Evolutionary conservation across 1,140 invertebrate genomes (phyloP).

Genomic region (Papilio xuthus): DNA sequence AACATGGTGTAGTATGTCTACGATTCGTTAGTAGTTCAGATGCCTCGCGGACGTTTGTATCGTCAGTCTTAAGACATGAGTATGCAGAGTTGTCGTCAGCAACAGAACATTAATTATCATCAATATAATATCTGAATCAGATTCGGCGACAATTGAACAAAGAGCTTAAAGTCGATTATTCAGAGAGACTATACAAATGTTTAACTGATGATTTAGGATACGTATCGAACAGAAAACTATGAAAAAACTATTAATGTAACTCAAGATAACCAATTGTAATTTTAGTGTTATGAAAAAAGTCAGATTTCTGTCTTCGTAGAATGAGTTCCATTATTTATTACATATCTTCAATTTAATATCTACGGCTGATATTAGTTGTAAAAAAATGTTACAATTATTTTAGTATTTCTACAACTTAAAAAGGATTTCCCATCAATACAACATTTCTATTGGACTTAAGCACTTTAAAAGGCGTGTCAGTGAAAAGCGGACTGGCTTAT

Average conservation of each 20-base stretch:
- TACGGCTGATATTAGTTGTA: not conserved
- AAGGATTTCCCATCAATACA: conserved; percentile 66
- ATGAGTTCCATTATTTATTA: conserved; percentile 5
- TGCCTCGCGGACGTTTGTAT: not conserved
- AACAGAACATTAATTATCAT: conserved; percentile 36
- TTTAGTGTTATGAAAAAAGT: not conserved
- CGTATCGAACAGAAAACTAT: no score
- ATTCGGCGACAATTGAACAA: conserved; percentile 15
- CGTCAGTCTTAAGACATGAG: conserved; percentile 19
- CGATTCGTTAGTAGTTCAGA: conserved; percentile 16
- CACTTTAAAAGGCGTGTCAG: conserved; percentile 70
- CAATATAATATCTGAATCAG: not conserved
- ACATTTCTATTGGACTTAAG: conserved; percentile 61
- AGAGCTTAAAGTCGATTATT: not conserved
- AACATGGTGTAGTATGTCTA: conserved; percentile 24
- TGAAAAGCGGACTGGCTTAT: conserved; percentile 65
- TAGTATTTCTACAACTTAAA: conserved; percentile 43
- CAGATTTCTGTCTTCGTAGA: not conserved
- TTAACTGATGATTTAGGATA: not conserved
- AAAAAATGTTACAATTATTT: conserved; percentile 38
- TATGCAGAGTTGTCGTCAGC: conserved; percentile 25
- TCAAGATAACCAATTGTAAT: no score
- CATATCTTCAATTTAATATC: conserved; percentile 25
- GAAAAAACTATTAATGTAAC: no score
- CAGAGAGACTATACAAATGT: not conserved